These are phyloP conservation scores for Metellina segmentata DNA, from an alignment of 2,888 invertebrate genomes.

Conservation along the genomic window DNA sequence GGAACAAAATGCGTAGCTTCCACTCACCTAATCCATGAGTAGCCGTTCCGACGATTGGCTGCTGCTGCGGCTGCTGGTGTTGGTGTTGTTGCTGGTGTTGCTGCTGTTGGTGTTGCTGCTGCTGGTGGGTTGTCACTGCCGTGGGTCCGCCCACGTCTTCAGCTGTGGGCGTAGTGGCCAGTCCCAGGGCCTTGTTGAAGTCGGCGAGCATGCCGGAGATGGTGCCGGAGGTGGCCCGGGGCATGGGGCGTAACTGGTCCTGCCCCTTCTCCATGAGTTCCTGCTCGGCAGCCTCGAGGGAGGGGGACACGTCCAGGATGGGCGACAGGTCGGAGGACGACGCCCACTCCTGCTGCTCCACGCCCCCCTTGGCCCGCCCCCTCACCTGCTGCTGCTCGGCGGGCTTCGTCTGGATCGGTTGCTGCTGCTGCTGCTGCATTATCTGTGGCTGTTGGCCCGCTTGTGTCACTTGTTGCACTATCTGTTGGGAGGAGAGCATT, in stretches of 20 bases:
- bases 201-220: slow-evolving; percentile 78
- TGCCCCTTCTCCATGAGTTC: slow-evolving; percentile 79
- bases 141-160: slow-evolving; percentile 48
- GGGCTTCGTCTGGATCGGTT: slow-evolving; percentile 53
- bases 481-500: background rate
- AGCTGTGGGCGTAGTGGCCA: slow-evolving; percentile 68
- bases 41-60: background rate
- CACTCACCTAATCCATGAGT: background rate
- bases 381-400: slow-evolving; percentile 66
- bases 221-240: slow-evolving; percentile 78
- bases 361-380: slow-evolving; percentile 75
- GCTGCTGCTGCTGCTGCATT: slow-evolving; percentile 79
- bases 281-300: slow-evolving; percentile 81
- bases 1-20: too few relatives aligned
- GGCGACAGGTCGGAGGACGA: slow-evolving; percentile 82
- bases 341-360: slow-evolving; percentile 80
- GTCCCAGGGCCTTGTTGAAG: slow-evolving; percentile 78
- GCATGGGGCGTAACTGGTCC: slow-evolving; percentile 66
- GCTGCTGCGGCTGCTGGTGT: slow-evolving; percentile 40
- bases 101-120: slow-evolving; percentile 31
- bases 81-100: slow-evolving; percentile 12
- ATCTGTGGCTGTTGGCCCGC: slow-evolving; percentile 64
- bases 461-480: slow-evolving; percentile 59
- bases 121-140: slow-evolving; percentile 20
- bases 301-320: slow-evolving; percentile 82